Evolutionary conservation across 2,888 invertebrate genomes (phyloP), one percentile per base, ranked within the genome.

Genomic region (Latrodectus elegans): DNA sequence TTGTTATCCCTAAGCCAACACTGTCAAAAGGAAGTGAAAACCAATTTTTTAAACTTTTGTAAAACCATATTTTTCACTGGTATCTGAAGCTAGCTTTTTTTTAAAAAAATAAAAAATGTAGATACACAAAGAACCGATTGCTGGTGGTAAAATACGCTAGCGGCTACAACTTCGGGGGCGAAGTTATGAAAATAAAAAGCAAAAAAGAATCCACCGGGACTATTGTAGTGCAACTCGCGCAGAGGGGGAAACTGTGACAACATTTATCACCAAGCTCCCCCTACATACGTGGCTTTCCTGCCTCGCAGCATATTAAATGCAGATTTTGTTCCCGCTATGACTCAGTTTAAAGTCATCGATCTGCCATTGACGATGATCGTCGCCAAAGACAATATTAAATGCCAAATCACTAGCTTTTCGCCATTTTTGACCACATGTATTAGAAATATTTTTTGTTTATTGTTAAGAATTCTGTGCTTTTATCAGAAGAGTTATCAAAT

Each of bases 31-130:
- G 81, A 82, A 81, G 81, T 81, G 81, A 81, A 82, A 81, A 72
- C 67, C 86, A 81, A 87, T 87, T 87, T 87, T 81, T 87, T 87
- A 87, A 87, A 87, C 84, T 84, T 84, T 84, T 84, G 84, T 84
- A 84, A 84, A 84, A 84, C 86, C 81, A 81, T 87, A 87, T 87
- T 87, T 87, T 87, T 87, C 86, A 87, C 82, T 82, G 55, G 67
- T 82, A 82, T 82, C 82, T 75, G 82, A 76, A 51, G 65, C 75
- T 67, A 15, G 22, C 49, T 64, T 72, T 64, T 65, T 73, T 53
- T 53, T 22, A 53, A 52, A 73, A 73, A 73, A n/a, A 53, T 22
- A 22, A 51, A 22, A 11, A 22, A 67, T 73, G 79, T 67, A 79
- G 60, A 79, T 78, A 85, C 85, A 85, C 79, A 79, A 74, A 75